phyloP scores from a whole-genome alignment of 1,140 invertebrate species.

The Drosophila ogumai region DNA sequence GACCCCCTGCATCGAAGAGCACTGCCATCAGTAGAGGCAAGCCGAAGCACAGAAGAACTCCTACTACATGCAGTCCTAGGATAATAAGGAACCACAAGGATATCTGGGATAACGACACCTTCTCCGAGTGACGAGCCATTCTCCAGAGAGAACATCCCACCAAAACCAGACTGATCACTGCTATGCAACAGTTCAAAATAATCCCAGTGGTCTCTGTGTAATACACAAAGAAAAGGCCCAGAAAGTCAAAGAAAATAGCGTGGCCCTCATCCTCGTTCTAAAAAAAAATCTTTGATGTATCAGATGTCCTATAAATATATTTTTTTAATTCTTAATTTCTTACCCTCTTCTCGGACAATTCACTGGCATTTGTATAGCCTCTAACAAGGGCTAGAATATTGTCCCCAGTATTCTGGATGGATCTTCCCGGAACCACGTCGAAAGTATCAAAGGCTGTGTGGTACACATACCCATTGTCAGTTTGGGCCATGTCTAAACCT shows the following conservation, averaged over 20 bases:
- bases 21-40: constrained; percentile 86
- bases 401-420: constrained; percentile 92
- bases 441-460: constrained; percentile 93
- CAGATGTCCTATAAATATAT: neutral
- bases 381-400: constrained; percentile 89
- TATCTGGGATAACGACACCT: constrained; percentile 21
- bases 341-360: constrained; percentile 85
- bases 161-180: constrained; percentile 88
- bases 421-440: constrained; percentile 90
- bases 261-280: constrained; percentile 85
- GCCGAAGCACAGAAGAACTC: constrained; percentile 82
- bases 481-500: constrained; percentile 94
- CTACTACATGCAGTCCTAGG: constrained; percentile 48
- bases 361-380: constrained; percentile 87
- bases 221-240: constrained; percentile 89
- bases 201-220: constrained; percentile 87
- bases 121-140: constrained; percentile 41
- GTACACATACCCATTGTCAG: constrained; percentile 96
- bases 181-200: constrained; percentile 86
- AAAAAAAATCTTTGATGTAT: constrained; percentile 11
- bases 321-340: neutral
- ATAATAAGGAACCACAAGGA: constrained; percentile 51
- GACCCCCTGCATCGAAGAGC: constrained; percentile 66
- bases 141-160: constrained; percentile 82
- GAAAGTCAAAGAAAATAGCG: constrained; percentile 91